Base-by-base conservation (phyloP, 2,113 vertebrate genomes). In the Acanthochromis polyacanthus region DNA sequence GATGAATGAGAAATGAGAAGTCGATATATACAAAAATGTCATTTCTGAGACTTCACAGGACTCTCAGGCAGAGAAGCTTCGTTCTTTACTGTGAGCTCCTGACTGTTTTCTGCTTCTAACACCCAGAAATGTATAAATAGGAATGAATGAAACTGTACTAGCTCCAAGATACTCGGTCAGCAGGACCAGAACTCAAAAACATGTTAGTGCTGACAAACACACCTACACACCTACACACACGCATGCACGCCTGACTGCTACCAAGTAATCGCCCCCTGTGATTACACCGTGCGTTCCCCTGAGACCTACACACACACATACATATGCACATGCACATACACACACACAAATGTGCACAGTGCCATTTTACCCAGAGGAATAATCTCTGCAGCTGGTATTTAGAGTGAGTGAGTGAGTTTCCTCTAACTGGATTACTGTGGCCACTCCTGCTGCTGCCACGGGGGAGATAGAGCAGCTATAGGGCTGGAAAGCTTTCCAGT, bases 361-460 rank as follows among this genome's bases (percentile, higher is more conserved):
- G 75, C 75, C 71, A 78, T 85, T 92, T 86, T 75, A 83, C 85
- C 80, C 80, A 72, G 73, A 89, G 87, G 84, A 89, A 76, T 85
- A 84, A 88, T 85, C 83, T 79, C 78, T 80, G 71, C 69, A 40
- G 62, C 57, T 83, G 87, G 82, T 80, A 73, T 87, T 89, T 83
- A 63, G 78, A 89, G 80, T 83, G 66, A 86, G 79, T 75, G 82
- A 86, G 66, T 60, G 46, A 88, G 78, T 87, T 88, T 84, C 32
- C 70, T 70, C 71, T 89, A 89, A 90, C 87, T 85, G 91, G 88
- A 91, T 91, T 89, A 88, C 61, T 56, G 80, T 72, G 19, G 81
- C 79, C 73, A 55, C 67, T 83, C 57, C 71, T 83, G 80, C 83
- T 77, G 69, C 78, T 71, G 79, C 71, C 71, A 69, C 71, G 58